A percentile compares a stretch with the other conserved stretches of the same genome.
Conservation (phyloP, 1,140 invertebrate genomes). For the Teleogryllus occipitalis region DNA sequence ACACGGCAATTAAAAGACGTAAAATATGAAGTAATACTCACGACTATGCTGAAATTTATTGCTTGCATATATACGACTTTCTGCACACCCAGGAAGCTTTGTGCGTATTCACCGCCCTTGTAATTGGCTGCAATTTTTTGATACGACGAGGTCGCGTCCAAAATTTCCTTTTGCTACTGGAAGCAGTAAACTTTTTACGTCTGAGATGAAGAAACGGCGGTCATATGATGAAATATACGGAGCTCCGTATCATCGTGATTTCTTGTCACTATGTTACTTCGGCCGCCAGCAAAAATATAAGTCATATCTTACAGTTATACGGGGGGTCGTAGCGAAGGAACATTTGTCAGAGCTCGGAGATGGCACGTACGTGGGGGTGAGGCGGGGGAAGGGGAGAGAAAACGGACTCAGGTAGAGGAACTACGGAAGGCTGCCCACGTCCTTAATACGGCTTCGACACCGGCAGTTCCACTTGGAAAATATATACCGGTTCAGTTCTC, state of each 20-base stretch:
- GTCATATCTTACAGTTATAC: constrained; percentile 1
- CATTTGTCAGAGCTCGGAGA: not conserved
- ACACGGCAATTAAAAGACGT: constrained; percentile 4
- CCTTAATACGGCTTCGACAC: too few relatives aligned
- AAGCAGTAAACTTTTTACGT: not conserved
- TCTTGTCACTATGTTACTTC: not conserved
- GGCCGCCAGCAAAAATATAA: not conserved
- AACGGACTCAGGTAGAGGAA: too few relatives aligned
- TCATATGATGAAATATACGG: not conserved
- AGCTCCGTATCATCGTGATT: not conserved
- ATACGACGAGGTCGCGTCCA: not conserved
- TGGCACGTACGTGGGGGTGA: not conserved
- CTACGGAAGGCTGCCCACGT: too few relatives aligned
- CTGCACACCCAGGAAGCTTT: not conserved
- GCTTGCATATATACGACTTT: constrained; percentile 1
- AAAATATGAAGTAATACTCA: constrained; percentile 6
- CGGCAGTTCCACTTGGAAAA: too few relatives aligned
- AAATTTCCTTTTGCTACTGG: not conserved
- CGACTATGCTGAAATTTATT: not conserved
- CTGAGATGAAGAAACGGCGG: not conserved
- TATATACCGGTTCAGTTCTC: too few relatives aligned
- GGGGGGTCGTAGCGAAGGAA: not conserved
- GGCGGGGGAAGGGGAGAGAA: too few relatives aligned
- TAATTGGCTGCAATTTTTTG: constrained; percentile 5
- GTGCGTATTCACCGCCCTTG: not conserved